Evolutionary conservation across 2,113 vertebrate species (phyloP), one percentile per base, ranked within the genome.

Genomic region (Actinemys pallida): DNA sequence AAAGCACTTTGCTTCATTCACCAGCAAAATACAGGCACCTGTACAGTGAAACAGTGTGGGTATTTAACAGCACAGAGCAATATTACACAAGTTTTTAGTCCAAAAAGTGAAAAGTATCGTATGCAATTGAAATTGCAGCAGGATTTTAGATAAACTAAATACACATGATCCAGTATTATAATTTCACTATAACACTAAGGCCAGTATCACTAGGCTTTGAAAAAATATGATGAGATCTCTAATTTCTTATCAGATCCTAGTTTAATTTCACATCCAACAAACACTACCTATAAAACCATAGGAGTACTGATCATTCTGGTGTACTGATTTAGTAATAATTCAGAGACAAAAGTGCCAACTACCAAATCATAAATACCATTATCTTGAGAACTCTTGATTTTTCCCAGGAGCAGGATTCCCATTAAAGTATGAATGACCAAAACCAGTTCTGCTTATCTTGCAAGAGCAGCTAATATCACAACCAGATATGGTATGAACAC

Each of bases 331-430:
- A 39, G n/a, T 72, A 72, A 35, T 89, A 47, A 86, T 31, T 92
- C 29, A 90, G 90, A 92, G 29, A 52, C 42, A 75, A 93, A 75
- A 5, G 8, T 56, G n/a, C 39, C 22, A 56, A 25, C 22, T 42
- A 56, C 25, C n/a, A 25, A 42, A 54, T 42, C 39, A 54, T 42
- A 56, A 27, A 54, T 75, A 47, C 47, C 3, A 78, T 35, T n/a
- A 76, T 53, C 31, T 52, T 75, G 81, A 79, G 91, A 90, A 79
- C 5, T 53, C 39, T 87, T 94, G 78, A 13, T 92, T 72, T 72
- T 72, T 72, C 65, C n/a, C 35, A 39, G n/a, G 42, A 12, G n/a
- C 17, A 78, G 45, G 92, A 86, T 90, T 94, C 93, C 54, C 11
- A 45, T 80, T 95, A 72, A 8, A 84, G 65, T 72, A 11, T 76